Evolutionary conservation across 2,113 vertebrate genomes (phyloP), one percentile per base, ranked within the genome.

Genomic region (Sylvia atricapilla): DNA sequence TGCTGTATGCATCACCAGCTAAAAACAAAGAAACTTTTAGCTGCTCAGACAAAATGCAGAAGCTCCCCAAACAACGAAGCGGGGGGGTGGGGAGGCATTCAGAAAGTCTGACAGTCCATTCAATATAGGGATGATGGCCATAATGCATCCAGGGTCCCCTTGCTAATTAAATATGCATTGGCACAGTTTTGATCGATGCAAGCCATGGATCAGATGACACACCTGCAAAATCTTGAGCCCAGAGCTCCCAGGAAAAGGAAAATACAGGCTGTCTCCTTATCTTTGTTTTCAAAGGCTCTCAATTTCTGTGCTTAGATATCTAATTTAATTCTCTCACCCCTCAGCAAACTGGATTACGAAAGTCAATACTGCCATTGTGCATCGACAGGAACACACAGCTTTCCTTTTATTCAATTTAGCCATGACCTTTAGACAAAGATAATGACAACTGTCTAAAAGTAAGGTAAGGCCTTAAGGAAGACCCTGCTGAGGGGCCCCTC

Each of bases 91-190:
- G 97, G 97, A 96, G 95, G 98, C 98, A 98, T 98, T 98, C 98
- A 98, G 97, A 98, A 98, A 98, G 98, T 98, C 98, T 98, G 98
- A 98, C 98, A 98, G 98, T 98, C 98, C 98, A 98, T 98, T 98
- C 98, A 98, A 98, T 98, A 98, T 97, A 97, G 97, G 97, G 98
- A 98, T 98, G 98, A 98, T 98, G 98, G 97, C 98, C 97, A 98
- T 98, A 98, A 98, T 97, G 98, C 98, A 97, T 96, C 98, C 98
- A 98, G 98, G 97, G 98, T 98, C 98, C 98, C 98, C 98, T 98
- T 98, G 98, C 98, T 99, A 98, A 99, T 99, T 99, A 99, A 99
- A 99, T 98, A 99, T 99, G 98, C 98, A 99, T 99, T 98, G 98
- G 98, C 98, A 98, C 98, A 97, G 98, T 98, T 98, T 98, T 98